Conservation (phyloP, 2,797 vertebrate species). For the Bufotes viridis region DNA sequence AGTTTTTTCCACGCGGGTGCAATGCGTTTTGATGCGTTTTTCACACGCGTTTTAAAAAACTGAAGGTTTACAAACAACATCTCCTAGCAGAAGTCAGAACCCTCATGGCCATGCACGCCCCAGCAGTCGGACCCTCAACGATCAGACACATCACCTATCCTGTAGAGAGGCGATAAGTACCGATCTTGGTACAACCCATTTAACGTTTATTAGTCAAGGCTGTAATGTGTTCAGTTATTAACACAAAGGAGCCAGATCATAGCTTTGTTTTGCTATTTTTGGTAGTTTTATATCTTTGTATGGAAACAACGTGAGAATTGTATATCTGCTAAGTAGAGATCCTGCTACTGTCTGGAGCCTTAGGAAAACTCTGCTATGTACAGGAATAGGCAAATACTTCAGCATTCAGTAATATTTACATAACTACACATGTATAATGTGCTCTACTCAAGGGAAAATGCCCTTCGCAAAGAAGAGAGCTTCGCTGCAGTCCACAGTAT, state of each 20-base stretch:
- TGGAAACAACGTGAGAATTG: not conserved
- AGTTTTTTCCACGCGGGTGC: too few relatives aligned
- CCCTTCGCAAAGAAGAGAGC: not conserved
- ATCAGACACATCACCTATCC: too few relatives aligned
- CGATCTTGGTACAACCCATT: too few relatives aligned
- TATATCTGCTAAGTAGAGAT: not conserved
- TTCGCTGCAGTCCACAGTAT: not conserved
- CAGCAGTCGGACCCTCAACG: too few relatives aligned
- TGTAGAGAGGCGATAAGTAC: too few relatives aligned
- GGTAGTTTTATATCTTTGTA: not conserved
- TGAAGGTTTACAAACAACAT: too few relatives aligned
- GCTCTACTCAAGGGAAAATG: not conserved
- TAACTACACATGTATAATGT: not conserved
- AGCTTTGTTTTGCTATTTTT: not conserved
- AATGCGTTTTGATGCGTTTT: too few relatives aligned
- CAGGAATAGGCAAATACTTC: not conserved
- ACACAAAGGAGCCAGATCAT: not conserved
- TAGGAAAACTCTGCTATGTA: not conserved
- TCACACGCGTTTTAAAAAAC: too few relatives aligned
- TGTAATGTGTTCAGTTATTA: not conserved
- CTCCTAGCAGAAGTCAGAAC: too few relatives aligned
- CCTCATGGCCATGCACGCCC: too few relatives aligned
- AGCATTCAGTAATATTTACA: not conserved
- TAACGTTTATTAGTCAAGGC: not conserved
- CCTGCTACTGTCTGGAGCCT: not conserved